Evolutionary conservation across 2,113 vertebrate species (phyloP).

Genomic region (Syngnathus floridae): DNA sequence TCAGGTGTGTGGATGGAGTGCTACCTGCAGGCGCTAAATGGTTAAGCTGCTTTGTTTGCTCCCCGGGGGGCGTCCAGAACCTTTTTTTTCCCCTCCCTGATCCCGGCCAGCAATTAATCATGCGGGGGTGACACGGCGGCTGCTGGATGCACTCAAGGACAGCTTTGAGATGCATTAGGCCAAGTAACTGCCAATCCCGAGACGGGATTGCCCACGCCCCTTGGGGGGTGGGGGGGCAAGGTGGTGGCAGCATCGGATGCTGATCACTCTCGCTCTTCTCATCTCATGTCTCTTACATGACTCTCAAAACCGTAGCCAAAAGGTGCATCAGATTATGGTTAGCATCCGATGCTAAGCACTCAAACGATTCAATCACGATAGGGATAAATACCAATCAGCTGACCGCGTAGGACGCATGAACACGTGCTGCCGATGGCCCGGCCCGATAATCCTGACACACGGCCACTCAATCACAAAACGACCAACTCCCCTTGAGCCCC

Average conservation of each 20-base stretch:
- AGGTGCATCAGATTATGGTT: neutral
- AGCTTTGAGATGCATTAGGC: constrained; percentile 55
- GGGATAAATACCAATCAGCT: constrained; percentile 65
- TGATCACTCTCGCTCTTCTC: constrained; percentile 8
- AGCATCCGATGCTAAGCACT: neutral
- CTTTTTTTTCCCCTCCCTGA: constrained; percentile 25
- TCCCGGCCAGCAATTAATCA: constrained; percentile 60
- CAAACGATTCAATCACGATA: constrained; percentile 54
- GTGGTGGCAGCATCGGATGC: constrained; percentile 9
- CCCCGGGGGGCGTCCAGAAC: constrained; percentile 34
- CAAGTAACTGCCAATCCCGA: constrained; percentile 43
- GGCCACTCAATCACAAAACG: constrained; percentile 56
- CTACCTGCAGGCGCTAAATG: constrained; percentile 56
- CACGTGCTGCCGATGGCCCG: constrained; percentile 53
- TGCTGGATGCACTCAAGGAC: constrained; percentile 55
- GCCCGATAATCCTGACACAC: constrained; percentile 57
- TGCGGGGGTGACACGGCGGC: constrained; percentile 56
- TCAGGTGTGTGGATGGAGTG: constrained; percentile 53
- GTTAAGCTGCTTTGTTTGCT: constrained; percentile 61
- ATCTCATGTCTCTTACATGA: neutral
- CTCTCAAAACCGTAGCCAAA: neutral
- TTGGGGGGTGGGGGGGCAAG: too few relatives aligned
- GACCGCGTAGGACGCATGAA: constrained; percentile 38
- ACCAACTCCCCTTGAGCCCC: neutral
- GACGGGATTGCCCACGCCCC: constrained; percentile 19